Evolutionary conservation across 2,797 vertebrate species (phyloP), one percentile per base, ranked within the genome.

Genomic region (Momotus momota): DNA sequence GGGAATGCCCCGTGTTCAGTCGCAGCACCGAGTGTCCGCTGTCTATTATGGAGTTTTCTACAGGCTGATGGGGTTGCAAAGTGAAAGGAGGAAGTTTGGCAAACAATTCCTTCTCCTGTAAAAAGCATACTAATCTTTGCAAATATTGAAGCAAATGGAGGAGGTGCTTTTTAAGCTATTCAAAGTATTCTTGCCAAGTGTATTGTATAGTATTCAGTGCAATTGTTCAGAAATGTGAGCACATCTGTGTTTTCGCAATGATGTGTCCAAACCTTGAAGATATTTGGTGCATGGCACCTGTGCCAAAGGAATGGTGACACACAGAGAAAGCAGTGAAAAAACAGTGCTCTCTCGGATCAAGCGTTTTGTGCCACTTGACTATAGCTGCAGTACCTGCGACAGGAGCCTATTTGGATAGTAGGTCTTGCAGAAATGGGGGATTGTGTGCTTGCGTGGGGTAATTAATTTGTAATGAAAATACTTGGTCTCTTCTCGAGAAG

Each of bases 71-170:
- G 12, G 82, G 43, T 80, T 92, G 27, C 2, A 6, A 91, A 83
- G 70, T 0, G 1, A 48, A 60, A 86, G 84, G 57, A 74, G 54
- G n/a, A 38, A 45, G 83, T 88, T 27, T 90, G 89, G 75, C 80
- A 86, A 94, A 78, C 38, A 77, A 1, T 22, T 80, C 26, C 16
- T 91, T 80, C 38, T 66, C 23, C 55, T 94, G 61, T 74, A 81
- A 84, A 92, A 94, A 89, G 31, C 66, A 35, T 70, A 35, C 41
- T 74, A 60, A 91, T 88, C 55, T 88, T 91, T 60, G 43, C 55
- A 91, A 89, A 81, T 70, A 81, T 2, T 70, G 74, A 70, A 77
- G 67, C 54, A 93, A 94, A 81, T 15, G 26, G 35, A 87, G 52
- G 79, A 93, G 43, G 7, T 64, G 14, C 19, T 91, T 86, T 79